A percentile compares a stretch with the other conserved stretches of the same genome.
phyloP scores from a whole-genome alignment of 2,113 vertebrate species.

The Chrysochloris asiatica region DNA sequence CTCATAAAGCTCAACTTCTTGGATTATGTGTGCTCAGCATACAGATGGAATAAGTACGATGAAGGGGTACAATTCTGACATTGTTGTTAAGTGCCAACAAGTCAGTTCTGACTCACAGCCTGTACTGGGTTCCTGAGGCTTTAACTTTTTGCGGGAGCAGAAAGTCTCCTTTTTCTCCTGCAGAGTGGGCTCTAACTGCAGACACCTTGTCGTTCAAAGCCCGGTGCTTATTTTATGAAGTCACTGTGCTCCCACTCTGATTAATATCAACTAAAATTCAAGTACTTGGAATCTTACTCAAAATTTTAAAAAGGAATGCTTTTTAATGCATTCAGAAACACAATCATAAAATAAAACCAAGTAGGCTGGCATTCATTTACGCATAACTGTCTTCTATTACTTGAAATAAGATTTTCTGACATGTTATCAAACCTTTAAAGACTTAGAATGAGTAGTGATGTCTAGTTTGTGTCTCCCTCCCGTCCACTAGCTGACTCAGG shows the following conservation, averaged over 20 bases:
- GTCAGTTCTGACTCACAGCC: too few species aligned
- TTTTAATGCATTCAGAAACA: not conserved
- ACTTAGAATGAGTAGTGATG: not conserved
- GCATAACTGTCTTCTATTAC: not conserved
- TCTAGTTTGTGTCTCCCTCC: slow-evolving; percentile 16
- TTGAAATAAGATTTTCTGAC: slow-evolving; percentile 13
- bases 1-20: not conserved
- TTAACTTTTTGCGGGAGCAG: too few species aligned
- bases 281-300: not conserved
- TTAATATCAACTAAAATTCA: slow-evolving; percentile 16
- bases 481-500: not conserved
- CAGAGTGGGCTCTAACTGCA: too few species aligned
- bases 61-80: not conserved
- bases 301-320: not conserved
- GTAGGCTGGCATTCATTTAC: not conserved
- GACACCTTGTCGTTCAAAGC: too few species aligned
- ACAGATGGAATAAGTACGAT: not conserved
- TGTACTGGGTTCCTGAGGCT: too few species aligned
- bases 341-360: not conserved
- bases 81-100: too few species aligned
- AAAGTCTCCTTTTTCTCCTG: too few species aligned
- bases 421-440: slow-evolving; percentile 4
- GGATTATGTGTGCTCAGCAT: not conserved
- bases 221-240: too few species aligned
- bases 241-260: too few species aligned